Percentiles rank a stretch among this genome's conserved stretches.
These are phyloP conservation scores for Microctonus hyperodae DNA, from an alignment of 2,888 invertebrate genomes.

Conservation along the genomic window DNA sequence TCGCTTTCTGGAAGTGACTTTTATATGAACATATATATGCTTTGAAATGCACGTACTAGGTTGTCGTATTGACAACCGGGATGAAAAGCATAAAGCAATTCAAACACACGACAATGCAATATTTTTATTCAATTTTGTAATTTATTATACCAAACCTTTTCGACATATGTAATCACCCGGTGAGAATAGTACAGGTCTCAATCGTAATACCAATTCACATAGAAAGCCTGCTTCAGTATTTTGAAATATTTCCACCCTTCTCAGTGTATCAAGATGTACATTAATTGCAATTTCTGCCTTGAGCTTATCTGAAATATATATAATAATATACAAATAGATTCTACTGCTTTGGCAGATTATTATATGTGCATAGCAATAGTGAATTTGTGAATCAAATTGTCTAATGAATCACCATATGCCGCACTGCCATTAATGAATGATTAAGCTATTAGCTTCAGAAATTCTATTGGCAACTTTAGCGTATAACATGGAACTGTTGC, in stretches of 20 bases:
- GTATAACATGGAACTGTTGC: background rate
- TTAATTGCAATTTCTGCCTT: conserved; percentile 99
- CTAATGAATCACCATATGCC: background rate
- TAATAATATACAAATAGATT: background rate
- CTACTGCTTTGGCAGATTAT: no score
- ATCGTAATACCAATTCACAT: conserved; percentile 92
- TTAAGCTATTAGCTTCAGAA: background rate
- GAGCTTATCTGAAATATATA: conserved; percentile 76
- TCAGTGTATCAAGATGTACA: conserved; percentile 97
- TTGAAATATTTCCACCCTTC: conserved; percentile 98
- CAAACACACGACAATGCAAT: no score
- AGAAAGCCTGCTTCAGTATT: conserved; percentile 99
- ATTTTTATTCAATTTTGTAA: no score
- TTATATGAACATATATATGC: no score
- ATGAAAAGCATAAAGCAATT: no score
- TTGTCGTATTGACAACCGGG: no score
- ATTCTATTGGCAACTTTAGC: background rate
- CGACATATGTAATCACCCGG: conserved; percentile 99
- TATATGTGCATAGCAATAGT: background rate
- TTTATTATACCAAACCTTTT: conserved; percentile 86
- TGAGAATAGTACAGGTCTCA: conserved; percentile 95
- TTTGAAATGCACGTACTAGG: no score
- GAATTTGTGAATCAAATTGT: background rate
- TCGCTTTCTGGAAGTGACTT: no score
- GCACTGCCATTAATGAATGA: background rate